Percentiles rank a stretch among this genome's conserved stretches.
phyloP scores from a whole-genome alignment of 2,113 vertebrate species.

The Cyphomyrus discorhynchus region DNA sequence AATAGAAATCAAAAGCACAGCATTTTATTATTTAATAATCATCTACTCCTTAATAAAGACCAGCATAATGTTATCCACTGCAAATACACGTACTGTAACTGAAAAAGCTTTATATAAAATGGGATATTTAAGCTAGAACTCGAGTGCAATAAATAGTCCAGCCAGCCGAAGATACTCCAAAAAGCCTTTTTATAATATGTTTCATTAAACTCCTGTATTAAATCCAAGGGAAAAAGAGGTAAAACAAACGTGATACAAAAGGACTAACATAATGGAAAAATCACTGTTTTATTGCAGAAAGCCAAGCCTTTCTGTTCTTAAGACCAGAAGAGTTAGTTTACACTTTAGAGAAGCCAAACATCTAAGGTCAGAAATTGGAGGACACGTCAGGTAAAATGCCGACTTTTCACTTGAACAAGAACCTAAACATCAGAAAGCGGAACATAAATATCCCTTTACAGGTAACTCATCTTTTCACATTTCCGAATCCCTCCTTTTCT shows the following conservation, averaged over 20 bases:
- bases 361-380: not conserved
- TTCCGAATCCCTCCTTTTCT: not conserved
- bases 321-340: constrained; percentile 26
- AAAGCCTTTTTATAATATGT: not conserved
- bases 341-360: not conserved
- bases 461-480: not conserved
- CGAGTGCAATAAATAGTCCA: not conserved
- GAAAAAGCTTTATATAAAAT: not conserved
- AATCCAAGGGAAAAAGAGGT: not conserved
- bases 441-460: not conserved
- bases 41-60: not conserved
- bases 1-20: not conserved
- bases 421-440: not conserved
- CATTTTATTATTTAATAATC: not conserved
- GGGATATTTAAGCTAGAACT: not conserved
- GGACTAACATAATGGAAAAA: not conserved
- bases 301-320: constrained; percentile 22
- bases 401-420: not conserved
- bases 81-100: not conserved
- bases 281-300: constrained; percentile 10
- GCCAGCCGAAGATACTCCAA: not conserved
- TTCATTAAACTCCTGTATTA: not conserved
- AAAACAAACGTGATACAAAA: not conserved
- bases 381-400: not conserved
- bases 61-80: not conserved